A percentile compares a stretch with the other conserved stretches of the same genome.
Evolutionary conservation across 2,113 vertebrate genomes (phyloP).

Genomic region (Origma solitaria): DNA sequence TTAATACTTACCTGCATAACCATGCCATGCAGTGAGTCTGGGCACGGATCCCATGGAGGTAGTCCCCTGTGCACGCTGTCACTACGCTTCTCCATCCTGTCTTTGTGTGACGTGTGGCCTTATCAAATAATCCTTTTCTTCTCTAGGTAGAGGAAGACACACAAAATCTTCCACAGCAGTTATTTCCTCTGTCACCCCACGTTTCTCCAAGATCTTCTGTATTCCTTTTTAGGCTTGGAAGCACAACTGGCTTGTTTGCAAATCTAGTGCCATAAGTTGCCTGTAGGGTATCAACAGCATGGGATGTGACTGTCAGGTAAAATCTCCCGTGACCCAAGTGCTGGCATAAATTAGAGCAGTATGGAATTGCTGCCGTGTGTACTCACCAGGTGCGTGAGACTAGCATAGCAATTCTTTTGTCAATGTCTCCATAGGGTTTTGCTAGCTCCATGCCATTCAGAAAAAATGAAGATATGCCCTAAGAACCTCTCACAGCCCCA

Average conservation of each 20-base stretch:
- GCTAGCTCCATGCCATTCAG: not conserved
- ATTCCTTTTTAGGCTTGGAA: not conserved
- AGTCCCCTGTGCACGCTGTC: not conserved
- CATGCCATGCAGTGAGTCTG: not conserved
- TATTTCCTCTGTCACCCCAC: not conserved
- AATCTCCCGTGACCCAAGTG: not conserved
- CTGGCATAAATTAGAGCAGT: not conserved
- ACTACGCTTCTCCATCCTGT: not conserved
- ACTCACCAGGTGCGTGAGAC: not conserved
- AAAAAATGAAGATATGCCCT: not conserved
- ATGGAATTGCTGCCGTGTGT: not conserved
- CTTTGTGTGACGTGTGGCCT: not conserved
- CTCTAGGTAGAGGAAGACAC: not conserved
- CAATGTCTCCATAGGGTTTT: not conserved
- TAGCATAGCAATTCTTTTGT: not conserved
- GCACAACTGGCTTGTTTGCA: not conserved
- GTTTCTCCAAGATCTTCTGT: not conserved
- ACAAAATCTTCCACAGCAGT: not conserved
- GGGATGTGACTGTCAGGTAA: not conserved
- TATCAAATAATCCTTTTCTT: not conserved
- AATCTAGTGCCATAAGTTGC: not conserved
- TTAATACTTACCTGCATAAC: not conserved
- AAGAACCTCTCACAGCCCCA: not conserved
- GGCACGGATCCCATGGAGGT: fast-evolving
- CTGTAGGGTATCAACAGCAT: not conserved